Conservation (phyloP, 2,797 vertebrate species). For the Microctenopoma steveboyesi region DNA sequence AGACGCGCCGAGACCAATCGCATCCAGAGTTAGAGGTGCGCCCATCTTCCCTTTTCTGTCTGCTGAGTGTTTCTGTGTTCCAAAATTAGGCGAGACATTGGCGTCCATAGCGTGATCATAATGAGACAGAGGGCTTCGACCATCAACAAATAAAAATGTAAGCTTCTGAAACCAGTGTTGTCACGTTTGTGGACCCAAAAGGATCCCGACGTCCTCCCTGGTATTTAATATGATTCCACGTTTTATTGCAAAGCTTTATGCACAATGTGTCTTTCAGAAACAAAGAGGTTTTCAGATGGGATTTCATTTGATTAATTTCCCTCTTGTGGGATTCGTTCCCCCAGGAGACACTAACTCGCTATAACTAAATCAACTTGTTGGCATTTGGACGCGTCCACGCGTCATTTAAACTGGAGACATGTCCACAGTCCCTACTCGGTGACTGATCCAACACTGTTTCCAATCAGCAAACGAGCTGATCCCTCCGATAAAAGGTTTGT, state of each 20-base stretch:
- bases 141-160: neutral
- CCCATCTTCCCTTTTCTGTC: constrained; percentile 38
- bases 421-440: neutral
- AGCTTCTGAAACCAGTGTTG: neutral
- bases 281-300: neutral
- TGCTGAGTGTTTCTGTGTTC: too few relatives aligned
- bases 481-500: too few relatives aligned
- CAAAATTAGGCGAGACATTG: neutral
- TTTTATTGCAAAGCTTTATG: neutral
- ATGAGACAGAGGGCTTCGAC: neutral
- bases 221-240: neutral
- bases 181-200: neutral
- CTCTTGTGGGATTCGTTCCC: neutral
- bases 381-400: too few relatives aligned
- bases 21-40: constrained; percentile 68
- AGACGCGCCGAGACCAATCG: constrained; percentile 79
- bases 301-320: neutral
- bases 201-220: neutral
- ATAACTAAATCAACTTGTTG: too few relatives aligned
- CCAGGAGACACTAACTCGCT: too few relatives aligned
- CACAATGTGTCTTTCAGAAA: neutral
- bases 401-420: neutral
- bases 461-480: neutral
- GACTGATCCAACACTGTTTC: neutral
- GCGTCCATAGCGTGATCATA: neutral